phyloP scores from a whole-genome alignment of 2,888 invertebrate species.

The Corbicula japonica region DNA sequence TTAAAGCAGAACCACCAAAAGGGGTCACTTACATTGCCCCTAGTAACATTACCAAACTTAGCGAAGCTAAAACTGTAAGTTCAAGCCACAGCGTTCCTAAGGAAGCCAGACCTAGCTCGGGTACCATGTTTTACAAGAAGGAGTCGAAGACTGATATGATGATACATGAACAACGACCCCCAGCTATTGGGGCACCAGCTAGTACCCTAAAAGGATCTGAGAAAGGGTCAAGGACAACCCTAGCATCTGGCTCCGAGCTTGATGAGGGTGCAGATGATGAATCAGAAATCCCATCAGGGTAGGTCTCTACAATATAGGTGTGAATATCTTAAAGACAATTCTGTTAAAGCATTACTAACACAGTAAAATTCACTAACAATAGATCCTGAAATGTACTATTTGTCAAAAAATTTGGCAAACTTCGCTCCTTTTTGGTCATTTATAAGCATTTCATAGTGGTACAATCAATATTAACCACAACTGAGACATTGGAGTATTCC shows the following conservation, averaged over 20 bases:
- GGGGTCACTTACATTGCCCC: slow-evolving; percentile 59
- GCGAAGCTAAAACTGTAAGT: slow-evolving; percentile 15
- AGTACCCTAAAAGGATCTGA: slow-evolving; percentile 49
- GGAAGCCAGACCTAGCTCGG: slow-evolving; percentile 47
- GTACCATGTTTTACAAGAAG: slow-evolving; percentile 78
- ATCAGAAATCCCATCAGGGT: slow-evolving; percentile 71
- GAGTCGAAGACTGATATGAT: slow-evolving; percentile 70
- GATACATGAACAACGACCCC: slow-evolving; percentile 75
- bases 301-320: no score
- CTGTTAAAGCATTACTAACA: no score
- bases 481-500: no score
- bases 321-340: no score
- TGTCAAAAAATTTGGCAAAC: no score
- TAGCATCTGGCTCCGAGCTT: slow-evolving; percentile 56
- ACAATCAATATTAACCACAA: no score
- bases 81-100: slow-evolving; percentile 37
- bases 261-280: slow-evolving; percentile 71
- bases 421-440: no score
- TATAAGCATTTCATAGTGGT: no score
- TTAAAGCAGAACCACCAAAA: slow-evolving; percentile 29
- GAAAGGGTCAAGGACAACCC: slow-evolving; percentile 48
- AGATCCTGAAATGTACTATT: no score
- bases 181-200: slow-evolving; percentile 78
- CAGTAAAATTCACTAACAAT: no score
- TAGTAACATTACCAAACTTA: slow-evolving; percentile 46